Conservation (phyloP, 2,888 invertebrate genomes). For the Brenthis ino region DNA sequence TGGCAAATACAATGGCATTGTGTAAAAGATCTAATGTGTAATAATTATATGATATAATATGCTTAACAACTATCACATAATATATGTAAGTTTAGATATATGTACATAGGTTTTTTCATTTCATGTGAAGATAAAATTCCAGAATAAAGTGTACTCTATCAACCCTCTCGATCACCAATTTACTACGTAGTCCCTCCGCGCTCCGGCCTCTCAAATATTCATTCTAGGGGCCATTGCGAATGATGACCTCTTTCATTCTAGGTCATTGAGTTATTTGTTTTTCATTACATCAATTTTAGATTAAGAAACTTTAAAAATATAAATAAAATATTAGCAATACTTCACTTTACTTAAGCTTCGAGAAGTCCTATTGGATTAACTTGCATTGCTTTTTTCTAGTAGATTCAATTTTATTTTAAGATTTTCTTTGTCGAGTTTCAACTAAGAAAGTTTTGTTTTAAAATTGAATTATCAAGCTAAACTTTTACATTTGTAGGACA, state of each 20-base stretch:
- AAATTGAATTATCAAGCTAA: conserved; percentile 9
- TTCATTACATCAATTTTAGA: neutral
- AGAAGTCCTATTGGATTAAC: conserved; percentile 6
- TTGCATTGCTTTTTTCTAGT: conserved; percentile 5
- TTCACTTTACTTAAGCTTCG: neutral
- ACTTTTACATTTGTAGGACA: conserved; percentile 8
- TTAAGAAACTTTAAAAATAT: neutral
- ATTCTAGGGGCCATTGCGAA: conserved; percentile 19
- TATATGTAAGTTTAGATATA: too few relatives aligned
- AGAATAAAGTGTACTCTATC: conserved; percentile 16
- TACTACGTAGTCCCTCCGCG: conserved; percentile 16
- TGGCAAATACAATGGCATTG: too few relatives aligned
- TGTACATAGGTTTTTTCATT: neutral
- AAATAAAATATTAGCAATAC: neutral
- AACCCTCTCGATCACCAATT: conserved; percentile 23
- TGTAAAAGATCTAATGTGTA: too few relatives aligned
- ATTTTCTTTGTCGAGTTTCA: conserved; percentile 8
- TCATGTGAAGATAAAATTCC: conserved; percentile 8
- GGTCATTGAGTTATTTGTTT: conserved; percentile 9
- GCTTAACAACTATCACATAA: too few relatives aligned
- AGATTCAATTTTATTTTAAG: conserved; percentile 3
- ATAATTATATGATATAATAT: too few relatives aligned
- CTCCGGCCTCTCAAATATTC: conserved; percentile 19
- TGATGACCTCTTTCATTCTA: conserved; percentile 17
- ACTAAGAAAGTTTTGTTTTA: conserved; percentile 7